Evolutionary conservation across 2,797 vertebrate species (phyloP).

Genomic region (Danio albolineatus): DNA sequence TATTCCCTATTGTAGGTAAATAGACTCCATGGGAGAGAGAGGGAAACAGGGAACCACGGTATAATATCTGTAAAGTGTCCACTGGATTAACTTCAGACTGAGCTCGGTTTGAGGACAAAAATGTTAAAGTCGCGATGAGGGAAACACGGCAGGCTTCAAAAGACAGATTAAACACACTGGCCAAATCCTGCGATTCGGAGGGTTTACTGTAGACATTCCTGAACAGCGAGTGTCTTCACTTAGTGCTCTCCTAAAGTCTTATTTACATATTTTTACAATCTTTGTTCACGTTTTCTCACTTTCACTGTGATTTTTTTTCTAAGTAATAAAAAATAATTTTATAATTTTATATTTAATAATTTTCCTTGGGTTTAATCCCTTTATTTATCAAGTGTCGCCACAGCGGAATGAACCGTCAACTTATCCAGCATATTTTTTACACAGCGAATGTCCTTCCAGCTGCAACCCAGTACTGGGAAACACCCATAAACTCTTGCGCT

Average conservation of each 20-base stretch:
- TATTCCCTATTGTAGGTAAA: constrained; percentile 58
- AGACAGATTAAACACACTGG: constrained; percentile 49
- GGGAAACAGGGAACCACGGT: constrained; percentile 31
- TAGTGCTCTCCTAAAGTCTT: constrained; percentile 24
- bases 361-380: too few relatives aligned
- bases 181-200: constrained; percentile 44
- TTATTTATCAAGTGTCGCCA: too few relatives aligned
- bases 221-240: constrained; percentile 38
- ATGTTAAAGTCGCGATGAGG: constrained; percentile 52
- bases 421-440: too few relatives aligned
- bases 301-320: too few relatives aligned
- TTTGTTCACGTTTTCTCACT: not conserved
- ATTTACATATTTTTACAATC: constrained; percentile 32
- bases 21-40: constrained; percentile 38
- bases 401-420: too few relatives aligned
- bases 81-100: constrained; percentile 58
- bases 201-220: constrained; percentile 57
- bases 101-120: constrained; percentile 55
- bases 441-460: too few relatives aligned
- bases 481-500: too few relatives aligned
- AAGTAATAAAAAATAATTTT: too few relatives aligned
- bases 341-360: too few relatives aligned
- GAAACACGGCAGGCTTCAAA: constrained; percentile 55
- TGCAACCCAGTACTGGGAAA: too few relatives aligned
- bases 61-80: constrained; percentile 49